phyloP scores from a whole-genome alignment of 1,140 invertebrate genomes.

The Zaprionus taronus region DNA sequence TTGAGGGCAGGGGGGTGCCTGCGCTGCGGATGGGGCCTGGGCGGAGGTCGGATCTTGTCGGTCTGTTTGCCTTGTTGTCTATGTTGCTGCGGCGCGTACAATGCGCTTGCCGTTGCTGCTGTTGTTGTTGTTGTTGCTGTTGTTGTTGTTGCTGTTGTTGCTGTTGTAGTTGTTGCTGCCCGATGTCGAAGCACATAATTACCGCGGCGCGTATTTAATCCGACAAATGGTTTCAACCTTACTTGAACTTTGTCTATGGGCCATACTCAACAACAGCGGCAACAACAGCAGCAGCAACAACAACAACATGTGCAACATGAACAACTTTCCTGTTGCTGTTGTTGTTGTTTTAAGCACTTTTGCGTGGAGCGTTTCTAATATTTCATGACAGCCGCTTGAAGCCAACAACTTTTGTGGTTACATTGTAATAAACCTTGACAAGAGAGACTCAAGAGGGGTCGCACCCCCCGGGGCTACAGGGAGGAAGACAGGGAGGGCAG shows the following conservation, averaged over 20 bases:
- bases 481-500: not conserved
- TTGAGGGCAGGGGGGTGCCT: not conserved
- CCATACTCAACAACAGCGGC: constrained; percentile 54
- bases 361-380: constrained; percentile 72
- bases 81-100: constrained; percentile 48
- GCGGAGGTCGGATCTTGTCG: constrained; percentile 57
- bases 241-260: constrained; percentile 79
- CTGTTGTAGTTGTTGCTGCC: constrained; percentile 25
- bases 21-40: constrained; percentile 1
- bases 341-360: constrained; percentile 53
- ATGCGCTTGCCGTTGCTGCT: constrained; percentile 31
- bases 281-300: constrained; percentile 28
- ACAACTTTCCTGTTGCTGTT: constrained; percentile 52
- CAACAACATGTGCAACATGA: constrained; percentile 50
- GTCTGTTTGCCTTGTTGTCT: constrained; percentile 75
- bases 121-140: not conserved
- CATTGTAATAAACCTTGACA: constrained; percentile 82
- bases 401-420: constrained; percentile 69
- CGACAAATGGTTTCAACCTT: constrained; percentile 82
- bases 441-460: constrained; percentile 53
- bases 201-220: constrained; percentile 81
- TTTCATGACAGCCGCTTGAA: constrained; percentile 76
- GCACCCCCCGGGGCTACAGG: constrained; percentile 9
- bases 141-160: constrained; percentile 32
- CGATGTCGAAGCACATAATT: constrained; percentile 75